Evolutionary conservation across 2,888 invertebrate genomes (phyloP).

Genomic region (Anaspis maculata): DNA sequence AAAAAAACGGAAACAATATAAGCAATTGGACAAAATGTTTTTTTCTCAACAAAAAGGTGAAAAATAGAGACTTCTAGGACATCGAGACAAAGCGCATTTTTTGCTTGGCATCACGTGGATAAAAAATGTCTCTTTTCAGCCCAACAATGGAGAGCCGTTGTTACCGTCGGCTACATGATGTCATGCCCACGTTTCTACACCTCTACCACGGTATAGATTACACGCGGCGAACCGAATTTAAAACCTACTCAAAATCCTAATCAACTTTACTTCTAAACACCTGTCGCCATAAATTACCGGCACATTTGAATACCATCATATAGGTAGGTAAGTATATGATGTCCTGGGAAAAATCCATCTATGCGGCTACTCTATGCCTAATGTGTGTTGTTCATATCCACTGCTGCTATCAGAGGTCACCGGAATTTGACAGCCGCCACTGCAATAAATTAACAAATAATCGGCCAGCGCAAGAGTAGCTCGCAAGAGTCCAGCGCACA

Average conservation of each 20-base stretch:
- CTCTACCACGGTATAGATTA: too few relatives aligned
- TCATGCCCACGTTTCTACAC: background rate
- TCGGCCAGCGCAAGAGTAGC: too few relatives aligned
- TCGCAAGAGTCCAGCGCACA: too few relatives aligned
- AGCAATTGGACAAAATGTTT: too few relatives aligned
- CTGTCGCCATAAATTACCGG: background rate
- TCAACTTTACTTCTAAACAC: slow-evolving; percentile 1
- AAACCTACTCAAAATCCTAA: background rate
- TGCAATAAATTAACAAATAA: background rate
- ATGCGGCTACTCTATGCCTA: too few relatives aligned
- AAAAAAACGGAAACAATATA: too few relatives aligned
- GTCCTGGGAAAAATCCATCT: background rate
- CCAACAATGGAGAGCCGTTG: background rate
- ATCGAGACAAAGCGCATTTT: too few relatives aligned
- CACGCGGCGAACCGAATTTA: background rate
- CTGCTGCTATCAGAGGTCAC: background rate
- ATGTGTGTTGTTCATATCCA: background rate
- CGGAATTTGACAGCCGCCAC: background rate
- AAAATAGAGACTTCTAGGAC: too few relatives aligned
- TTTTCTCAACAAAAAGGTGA: too few relatives aligned
- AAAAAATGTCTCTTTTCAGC: background rate
- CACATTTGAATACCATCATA: slow-evolving; percentile 1
- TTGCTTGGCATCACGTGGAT: too few relatives aligned
- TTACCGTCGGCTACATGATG: background rate
- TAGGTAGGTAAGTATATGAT: too few relatives aligned